Evolutionary conservation across 2,888 invertebrate species (phyloP).

Genomic region (Rhamphomyia laevipes): DNA sequence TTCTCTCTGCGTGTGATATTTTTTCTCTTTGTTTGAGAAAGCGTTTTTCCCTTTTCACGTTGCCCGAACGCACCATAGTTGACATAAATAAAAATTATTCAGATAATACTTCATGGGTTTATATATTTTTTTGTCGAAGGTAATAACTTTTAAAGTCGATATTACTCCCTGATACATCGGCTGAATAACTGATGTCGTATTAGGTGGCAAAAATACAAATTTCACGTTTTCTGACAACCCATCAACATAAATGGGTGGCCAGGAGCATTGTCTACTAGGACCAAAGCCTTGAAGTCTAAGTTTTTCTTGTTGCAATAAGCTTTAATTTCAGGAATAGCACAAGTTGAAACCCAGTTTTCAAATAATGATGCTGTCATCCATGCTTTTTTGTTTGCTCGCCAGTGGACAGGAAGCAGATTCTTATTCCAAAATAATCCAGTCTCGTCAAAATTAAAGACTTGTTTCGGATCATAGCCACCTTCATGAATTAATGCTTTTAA

Average conservation of each 20-base stretch:
- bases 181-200: background rate
- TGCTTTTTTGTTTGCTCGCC: conserved; percentile 23
- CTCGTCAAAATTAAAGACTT: conserved; percentile 12
- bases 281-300: background rate
- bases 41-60: no score
- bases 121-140: conserved; percentile 14
- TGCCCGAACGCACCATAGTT: no score
- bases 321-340: conserved; percentile 16
- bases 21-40: no score
- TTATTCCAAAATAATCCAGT: conserved; percentile 19
- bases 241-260: background rate
- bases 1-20: no score
- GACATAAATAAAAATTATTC: no score
- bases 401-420: conserved; percentile 21
- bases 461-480: conserved; percentile 11
- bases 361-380: conserved; percentile 22
- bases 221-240: conserved; percentile 2
- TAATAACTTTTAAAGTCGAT: conserved; percentile 9
- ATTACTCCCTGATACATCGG: conserved; percentile 2
- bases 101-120: no score
- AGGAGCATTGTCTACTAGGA: conserved; percentile 4
- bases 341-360: conserved; percentile 18
- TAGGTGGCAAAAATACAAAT: conserved; percentile 2
- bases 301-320: conserved; percentile 10
- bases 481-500: conserved; percentile 16